phyloP scores from a whole-genome alignment of 2,113 vertebrate species.

The Rhombomys opimus region DNA sequence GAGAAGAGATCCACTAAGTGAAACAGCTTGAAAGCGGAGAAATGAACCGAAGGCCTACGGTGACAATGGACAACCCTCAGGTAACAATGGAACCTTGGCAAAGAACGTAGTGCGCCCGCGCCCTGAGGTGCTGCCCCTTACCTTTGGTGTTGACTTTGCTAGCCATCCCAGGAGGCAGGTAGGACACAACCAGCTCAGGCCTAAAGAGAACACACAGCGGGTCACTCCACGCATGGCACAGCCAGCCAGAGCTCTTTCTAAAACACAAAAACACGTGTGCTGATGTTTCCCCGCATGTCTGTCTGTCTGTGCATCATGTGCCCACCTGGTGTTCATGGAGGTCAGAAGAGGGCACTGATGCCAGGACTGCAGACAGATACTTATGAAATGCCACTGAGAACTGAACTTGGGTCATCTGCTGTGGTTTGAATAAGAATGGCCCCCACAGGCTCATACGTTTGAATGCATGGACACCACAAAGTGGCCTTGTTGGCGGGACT shows the following conservation, averaged over 20 bases:
- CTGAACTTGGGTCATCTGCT: neutral
- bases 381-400: neutral
- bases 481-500: no score
- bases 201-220: constrained; percentile 77
- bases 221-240: neutral
- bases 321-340: neutral
- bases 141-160: constrained; percentile 86
- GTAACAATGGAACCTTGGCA: neutral
- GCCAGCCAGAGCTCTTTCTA: neutral
- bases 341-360: neutral
- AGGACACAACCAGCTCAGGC: constrained; percentile 85
- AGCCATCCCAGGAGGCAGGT: constrained; percentile 86
- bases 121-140: constrained; percentile 68
- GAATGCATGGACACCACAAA: neutral
- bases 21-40: constrained; percentile 1
- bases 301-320: neutral
- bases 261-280: neutral
- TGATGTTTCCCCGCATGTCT: neutral
- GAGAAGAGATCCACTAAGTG: neutral
- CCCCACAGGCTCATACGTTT: neutral
- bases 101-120: rapidly evolving
- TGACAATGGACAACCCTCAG: neutral
- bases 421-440: neutral
- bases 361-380: neutral
- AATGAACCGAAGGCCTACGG: neutral